These are phyloP conservation scores for Talpa occidentalis DNA, from an alignment of 2,113 vertebrate species.

Conservation along the genomic window DNA sequence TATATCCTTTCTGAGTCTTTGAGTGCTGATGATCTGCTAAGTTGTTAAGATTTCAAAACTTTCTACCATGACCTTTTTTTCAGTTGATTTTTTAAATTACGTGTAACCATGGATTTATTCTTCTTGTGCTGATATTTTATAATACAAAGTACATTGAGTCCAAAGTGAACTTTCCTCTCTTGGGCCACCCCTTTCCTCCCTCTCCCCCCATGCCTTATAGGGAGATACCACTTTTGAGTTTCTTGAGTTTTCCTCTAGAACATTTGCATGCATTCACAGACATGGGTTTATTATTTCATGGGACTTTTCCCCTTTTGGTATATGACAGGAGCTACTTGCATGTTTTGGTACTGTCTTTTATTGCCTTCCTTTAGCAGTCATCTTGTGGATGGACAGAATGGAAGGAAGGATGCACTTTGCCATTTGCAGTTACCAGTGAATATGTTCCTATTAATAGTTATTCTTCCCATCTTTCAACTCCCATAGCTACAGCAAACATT, in stretches of 20 bases:
- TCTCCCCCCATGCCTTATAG: background rate
- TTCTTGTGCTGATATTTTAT: background rate
- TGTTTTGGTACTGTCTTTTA: background rate
- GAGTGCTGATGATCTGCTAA: background rate
- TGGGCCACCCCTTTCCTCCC: background rate
- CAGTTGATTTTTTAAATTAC: background rate
- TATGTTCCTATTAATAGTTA: background rate
- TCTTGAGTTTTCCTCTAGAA: slow-evolving; percentile 16
- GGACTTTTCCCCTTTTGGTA: background rate
- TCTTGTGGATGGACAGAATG: background rate
- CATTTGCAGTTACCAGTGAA: background rate
- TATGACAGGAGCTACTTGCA: background rate
- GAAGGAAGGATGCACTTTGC: background rate
- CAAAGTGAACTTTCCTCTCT: background rate
- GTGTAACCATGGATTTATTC: background rate
- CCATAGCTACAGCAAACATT: background rate
- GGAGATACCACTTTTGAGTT: slow-evolving; percentile 13
- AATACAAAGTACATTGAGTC: background rate
- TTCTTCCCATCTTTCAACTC: background rate
- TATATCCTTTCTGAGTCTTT: background rate
- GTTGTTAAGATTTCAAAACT: slow-evolving; percentile 20
- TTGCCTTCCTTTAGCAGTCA: background rate
- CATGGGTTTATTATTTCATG: background rate
- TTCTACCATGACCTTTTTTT: background rate
- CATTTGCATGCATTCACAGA: background rate